Percentiles rank a stretch among this genome's conserved stretches.
Evolutionary conservation across 2,797 vertebrate genomes (phyloP).

Genomic region (Choloepus didactylus): DNA sequence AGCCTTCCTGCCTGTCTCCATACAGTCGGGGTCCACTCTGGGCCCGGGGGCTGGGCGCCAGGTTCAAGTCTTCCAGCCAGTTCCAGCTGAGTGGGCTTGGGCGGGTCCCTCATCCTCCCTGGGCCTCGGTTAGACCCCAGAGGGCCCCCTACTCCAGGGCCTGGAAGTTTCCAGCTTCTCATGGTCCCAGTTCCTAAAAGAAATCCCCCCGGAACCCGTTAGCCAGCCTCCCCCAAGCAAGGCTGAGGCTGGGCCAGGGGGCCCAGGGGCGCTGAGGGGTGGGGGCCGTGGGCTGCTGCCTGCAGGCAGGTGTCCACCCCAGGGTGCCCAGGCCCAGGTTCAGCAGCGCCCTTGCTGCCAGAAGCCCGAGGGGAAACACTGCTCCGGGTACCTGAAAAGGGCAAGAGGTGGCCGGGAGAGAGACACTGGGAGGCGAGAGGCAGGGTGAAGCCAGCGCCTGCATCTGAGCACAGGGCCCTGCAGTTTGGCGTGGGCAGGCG

Average conservation of each 20-base stretch:
- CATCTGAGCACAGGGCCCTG: not conserved
- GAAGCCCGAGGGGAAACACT: not conserved
- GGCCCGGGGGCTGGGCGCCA: not conserved
- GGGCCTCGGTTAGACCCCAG: not conserved
- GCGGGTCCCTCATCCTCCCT: not conserved
- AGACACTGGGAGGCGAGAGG: too few relatives aligned
- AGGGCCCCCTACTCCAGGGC: not conserved
- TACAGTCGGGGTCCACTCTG: accelerated
- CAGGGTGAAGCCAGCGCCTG: accelerated
- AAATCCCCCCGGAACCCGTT: not conserved
- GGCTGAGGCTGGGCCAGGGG: not conserved
- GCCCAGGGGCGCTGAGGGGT: not conserved
- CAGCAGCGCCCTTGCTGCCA: not conserved
- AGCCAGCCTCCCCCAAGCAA: not conserved
- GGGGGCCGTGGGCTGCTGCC: not conserved
- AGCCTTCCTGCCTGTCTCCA: not conserved
- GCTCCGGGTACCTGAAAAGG: not conserved
- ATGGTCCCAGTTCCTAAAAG: not conserved
- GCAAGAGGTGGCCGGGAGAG: not conserved
- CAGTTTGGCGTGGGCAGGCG: not conserved
- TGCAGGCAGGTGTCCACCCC: not conserved
- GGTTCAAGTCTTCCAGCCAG: not conserved
- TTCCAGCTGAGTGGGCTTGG: not conserved
- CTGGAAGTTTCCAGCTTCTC: not conserved
- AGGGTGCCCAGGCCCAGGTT: not conserved